phyloP scores from a whole-genome alignment of 2,888 invertebrate species.

The Phyllotreta striolata region DNA sequence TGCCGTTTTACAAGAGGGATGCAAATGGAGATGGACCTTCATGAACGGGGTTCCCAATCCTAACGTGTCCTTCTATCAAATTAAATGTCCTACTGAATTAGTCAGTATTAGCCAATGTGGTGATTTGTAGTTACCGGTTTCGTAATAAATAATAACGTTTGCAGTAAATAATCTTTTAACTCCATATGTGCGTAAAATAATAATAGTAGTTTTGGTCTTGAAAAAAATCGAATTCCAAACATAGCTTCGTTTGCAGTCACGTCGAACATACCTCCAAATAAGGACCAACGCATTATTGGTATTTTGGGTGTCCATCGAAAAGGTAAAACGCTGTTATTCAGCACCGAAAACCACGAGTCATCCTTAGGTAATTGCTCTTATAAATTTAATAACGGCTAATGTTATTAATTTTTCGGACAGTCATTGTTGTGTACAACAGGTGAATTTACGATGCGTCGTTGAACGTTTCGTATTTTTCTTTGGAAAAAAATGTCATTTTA shows the following conservation, averaged over 20 bases:
- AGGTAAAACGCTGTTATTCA: slow-evolving; percentile 14
- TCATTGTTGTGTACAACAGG: slow-evolving; percentile 25
- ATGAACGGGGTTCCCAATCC: slow-evolving; percentile 29
- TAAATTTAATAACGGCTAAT: slow-evolving; percentile 37
- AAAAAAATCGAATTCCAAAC: slow-evolving; percentile 12
- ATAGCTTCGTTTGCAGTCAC: slow-evolving; percentile 5
- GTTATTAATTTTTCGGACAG: slow-evolving; percentile 30
- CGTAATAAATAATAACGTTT: too few relatives aligned
- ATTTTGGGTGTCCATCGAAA: slow-evolving; percentile 16
- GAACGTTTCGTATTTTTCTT: slow-evolving; percentile 9
- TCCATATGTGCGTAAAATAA: too few relatives aligned
- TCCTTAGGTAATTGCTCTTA: slow-evolving; percentile 31
- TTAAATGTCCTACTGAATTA: slow-evolving; percentile 27
- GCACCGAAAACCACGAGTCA: slow-evolving; percentile 25
- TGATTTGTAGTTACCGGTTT: slow-evolving; percentile 10
- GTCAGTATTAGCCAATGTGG: slow-evolving; percentile 24
- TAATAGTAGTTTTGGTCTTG: too few relatives aligned
- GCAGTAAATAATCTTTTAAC: too few relatives aligned
- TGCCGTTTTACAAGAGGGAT: slow-evolving; percentile 17
- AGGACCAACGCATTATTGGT: slow-evolving; percentile 13
- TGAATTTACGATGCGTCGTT: neutral
- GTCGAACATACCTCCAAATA: slow-evolving; percentile 12
- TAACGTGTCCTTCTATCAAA: slow-evolving; percentile 23
- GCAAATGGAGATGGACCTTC: slow-evolving; percentile 23
- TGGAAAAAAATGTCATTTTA: slow-evolving; percentile 3